Conservation (phyloP, 2,888 invertebrate species). For the Limnephilus auricula region DNA sequence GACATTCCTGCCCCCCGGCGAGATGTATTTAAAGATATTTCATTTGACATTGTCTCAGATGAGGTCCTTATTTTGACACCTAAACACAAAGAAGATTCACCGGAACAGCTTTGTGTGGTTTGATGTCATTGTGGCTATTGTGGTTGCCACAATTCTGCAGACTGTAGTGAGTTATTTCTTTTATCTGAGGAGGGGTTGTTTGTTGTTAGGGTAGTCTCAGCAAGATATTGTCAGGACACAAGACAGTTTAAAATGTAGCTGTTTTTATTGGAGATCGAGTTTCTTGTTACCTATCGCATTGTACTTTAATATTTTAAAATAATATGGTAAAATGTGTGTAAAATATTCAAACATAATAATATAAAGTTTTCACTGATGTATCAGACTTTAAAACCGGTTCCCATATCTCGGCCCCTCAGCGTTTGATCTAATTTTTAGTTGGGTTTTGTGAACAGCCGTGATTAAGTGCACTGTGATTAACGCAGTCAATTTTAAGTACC, state of each 20-base stretch:
- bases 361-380: no score
- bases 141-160: not conserved
- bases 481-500: no score
- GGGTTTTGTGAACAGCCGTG: no score
- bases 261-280: no score
- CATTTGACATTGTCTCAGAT: conserved; percentile 2
- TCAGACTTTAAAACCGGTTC: no score
- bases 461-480: no score
- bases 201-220: not conserved
- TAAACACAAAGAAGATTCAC: conserved; percentile 24
- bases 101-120: conserved; percentile 2
- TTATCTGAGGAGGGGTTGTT: not conserved
- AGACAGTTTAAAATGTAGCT: not conserved
- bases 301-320: no score
- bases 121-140: not conserved
- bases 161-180: not conserved
- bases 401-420: no score
- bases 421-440: no score
- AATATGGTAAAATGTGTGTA: no score
- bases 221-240: not conserved
- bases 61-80: conserved; percentile 28
- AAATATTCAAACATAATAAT: no score
- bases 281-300: no score
- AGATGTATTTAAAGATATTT: not conserved
- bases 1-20: conserved; percentile 29